phyloP scores from a whole-genome alignment of 1,140 invertebrate genomes.

The Colletes latitarsis region DNA sequence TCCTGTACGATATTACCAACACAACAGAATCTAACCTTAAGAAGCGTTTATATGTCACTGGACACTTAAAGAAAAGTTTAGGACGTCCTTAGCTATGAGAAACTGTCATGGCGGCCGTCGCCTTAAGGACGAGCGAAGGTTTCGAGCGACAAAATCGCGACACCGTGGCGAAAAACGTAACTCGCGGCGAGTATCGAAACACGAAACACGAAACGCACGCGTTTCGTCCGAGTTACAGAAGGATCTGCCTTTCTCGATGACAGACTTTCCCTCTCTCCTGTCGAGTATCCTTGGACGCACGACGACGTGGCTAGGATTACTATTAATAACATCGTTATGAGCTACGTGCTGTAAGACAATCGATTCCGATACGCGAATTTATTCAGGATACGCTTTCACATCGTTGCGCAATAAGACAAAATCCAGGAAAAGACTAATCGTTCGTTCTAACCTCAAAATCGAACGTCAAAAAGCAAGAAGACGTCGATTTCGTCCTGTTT shows the following conservation, averaged over 20 bases:
- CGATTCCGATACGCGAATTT: constrained; percentile 48
- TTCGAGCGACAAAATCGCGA: background rate
- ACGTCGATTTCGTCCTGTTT: background rate
- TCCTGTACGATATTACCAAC: no score
- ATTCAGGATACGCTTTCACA: background rate
- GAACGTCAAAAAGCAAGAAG: no score
- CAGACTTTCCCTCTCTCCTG: constrained; percentile 46
- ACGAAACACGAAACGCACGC: background rate
- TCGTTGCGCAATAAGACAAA: no score
- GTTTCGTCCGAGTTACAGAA: constrained; percentile 20
- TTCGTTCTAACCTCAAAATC: no score
- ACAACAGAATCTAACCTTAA: no score
- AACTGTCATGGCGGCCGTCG: no score
- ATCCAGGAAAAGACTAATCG: no score
- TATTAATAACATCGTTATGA: constrained; percentile 67
- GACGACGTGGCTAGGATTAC: constrained; percentile 43
- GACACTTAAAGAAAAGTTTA: no score
- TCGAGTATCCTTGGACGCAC: constrained; percentile 52
- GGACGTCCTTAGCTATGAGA: no score
- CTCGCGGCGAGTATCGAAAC: background rate
- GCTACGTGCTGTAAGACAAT: constrained; percentile 50
- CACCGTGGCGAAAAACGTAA: background rate
- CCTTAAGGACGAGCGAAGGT: background rate
- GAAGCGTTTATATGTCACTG: no score
- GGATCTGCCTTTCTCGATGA: constrained; percentile 54